Evolutionary conservation across 2,888 invertebrate species (phyloP), one percentile per base, ranked within the genome.

Genomic region (Aspidiotus destructor): DNA sequence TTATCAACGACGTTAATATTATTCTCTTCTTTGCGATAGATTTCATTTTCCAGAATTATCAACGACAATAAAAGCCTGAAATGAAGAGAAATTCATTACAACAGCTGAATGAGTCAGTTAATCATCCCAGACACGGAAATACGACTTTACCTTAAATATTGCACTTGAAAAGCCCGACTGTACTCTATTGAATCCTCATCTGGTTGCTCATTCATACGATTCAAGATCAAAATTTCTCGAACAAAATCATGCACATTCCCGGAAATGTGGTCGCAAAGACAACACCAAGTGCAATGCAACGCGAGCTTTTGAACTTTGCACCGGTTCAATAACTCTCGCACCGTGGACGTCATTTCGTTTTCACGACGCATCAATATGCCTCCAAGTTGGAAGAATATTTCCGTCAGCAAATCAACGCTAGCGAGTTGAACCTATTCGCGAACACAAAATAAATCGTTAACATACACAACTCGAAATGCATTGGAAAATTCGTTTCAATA

Each of bases 221-320:
- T 90, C 75, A 87, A 88, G 28, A 81, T 77, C 28, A 89, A 80
- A 63, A 89, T 85, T 74, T 87, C 86, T 75, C 89, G 88, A 0
- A 88, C 88, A 73, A 88, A 84, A 15, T 65, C 61, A 54, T 71
- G 71, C 63, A 60, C 70, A 70, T 62, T 67, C 60, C 60, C 70
- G 60, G 53, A 70, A 55, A 60, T 68, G 69, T 63, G 69, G 63
- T 71, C 83, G 74, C 85, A 80, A 2, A 91, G 87, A 16, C 87
- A 87, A 5, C 90, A 87, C 62, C 90, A 82, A 17, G 91, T 79
- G 75, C 89, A 88, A 76, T 91, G 90, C 62, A 92, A 80, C 60
- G 89, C 81, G 40, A 89, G 86, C 76, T 91, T 91, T 77, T 92
- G 92, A 61, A 92, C 81, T 77, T 91, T 91, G 74, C 89, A 88